Evolutionary conservation across 2,888 invertebrate species (phyloP).

Genomic region (Latrodectus elegans): DNA sequence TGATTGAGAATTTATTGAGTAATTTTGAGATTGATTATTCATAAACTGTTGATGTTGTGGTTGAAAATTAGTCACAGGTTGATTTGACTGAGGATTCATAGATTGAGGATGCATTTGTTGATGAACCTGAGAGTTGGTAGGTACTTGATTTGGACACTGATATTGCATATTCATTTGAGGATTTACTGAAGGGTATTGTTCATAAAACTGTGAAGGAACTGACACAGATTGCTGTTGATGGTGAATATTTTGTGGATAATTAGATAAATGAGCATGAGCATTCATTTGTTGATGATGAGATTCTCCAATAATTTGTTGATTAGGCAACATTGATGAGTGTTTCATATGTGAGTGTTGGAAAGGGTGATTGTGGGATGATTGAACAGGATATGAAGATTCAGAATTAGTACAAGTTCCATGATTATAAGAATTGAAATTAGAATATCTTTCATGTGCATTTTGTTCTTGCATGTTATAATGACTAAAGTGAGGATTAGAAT

Average conservation of each 20-base stretch:
- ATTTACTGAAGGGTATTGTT: no score
- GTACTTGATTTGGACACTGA: not conserved
- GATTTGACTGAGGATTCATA: no score
- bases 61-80: no score
- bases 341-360: not conserved
- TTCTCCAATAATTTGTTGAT: not conserved
- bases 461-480: not conserved
- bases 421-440: slow-evolving; percentile 11
- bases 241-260: not conserved
- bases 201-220: no score
- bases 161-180: not conserved
- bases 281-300: not conserved
- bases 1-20: no score
- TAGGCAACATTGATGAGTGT: not conserved
- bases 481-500: not conserved
- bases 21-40: no score
- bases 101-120: not conserved
- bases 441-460: not conserved
- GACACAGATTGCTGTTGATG: not conserved
- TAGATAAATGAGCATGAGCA: not conserved
- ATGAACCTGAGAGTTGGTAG: not conserved
- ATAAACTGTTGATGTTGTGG: no score
- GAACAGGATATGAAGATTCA: slow-evolving; percentile 38
- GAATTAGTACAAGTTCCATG: not conserved
- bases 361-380: slow-evolving; percentile 12